phyloP scores from a whole-genome alignment of 1,140 invertebrate species.

The Marisa cornuarietis region DNA sequence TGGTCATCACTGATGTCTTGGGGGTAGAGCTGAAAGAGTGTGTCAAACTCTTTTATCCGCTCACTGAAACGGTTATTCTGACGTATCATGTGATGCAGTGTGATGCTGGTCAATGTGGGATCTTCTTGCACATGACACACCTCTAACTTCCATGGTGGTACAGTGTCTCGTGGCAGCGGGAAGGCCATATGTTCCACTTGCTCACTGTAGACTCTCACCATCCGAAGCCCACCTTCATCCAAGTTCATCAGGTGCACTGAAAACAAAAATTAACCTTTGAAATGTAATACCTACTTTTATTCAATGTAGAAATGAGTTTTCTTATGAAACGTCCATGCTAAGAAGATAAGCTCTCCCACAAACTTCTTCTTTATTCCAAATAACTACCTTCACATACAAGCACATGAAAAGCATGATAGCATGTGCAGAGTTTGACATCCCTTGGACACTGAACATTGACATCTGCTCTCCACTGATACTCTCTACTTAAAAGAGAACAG shows the following conservation, averaged over 20 bases:
- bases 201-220: constrained; percentile 57
- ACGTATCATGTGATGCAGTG: constrained; percentile 54
- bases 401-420: no score
- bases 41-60: constrained; percentile 48
- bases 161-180: constrained; percentile 39
- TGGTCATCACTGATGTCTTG: constrained; percentile 49
- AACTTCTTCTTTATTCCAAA: no score
- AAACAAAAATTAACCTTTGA: constrained; percentile 25
- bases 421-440: no score
- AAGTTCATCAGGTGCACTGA: constrained; percentile 45
- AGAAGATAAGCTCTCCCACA: no score
- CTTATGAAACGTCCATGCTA: no score
- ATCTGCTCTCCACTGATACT: no score
- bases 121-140: not conserved
- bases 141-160: constrained; percentile 16
- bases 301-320: no score
- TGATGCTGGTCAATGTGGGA: constrained; percentile 40
- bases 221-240: constrained; percentile 35
- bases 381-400: no score
- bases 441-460: no score
- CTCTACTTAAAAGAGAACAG: not conserved
- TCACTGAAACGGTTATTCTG: constrained; percentile 27
- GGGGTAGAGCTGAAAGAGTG: constrained; percentile 47
- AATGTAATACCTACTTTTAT: no score
- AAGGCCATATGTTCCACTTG: constrained; percentile 47